A percentile compares a stretch with the other conserved stretches of the same genome.
Evolutionary conservation across 2,113 vertebrate species (phyloP).

Genomic region (Plectropomus leopardus): DNA sequence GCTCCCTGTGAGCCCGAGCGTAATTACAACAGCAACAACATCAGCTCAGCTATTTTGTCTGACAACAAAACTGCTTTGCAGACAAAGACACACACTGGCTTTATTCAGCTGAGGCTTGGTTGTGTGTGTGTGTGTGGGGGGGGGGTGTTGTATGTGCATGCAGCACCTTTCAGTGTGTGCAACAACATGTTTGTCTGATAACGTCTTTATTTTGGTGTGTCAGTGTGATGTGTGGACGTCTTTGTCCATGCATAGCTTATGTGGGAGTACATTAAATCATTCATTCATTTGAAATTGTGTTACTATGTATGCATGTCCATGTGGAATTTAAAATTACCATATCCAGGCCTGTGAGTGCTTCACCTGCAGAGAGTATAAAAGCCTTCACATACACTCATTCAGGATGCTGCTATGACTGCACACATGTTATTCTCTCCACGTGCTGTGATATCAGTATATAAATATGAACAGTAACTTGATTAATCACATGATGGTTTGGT

Average conservation of each 20-base stretch:
- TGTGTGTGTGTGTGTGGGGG: too few species aligned
- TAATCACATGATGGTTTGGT: not conserved
- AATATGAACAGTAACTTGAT: not conserved
- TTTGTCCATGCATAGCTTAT: not conserved
- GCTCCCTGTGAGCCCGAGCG: constrained; percentile 65
- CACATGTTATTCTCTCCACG: not conserved
- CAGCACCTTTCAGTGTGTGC: too few species aligned
- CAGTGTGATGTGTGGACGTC: not conserved
- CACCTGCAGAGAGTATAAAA: not conserved
- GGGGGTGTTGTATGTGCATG: not conserved
- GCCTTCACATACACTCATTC: not conserved
- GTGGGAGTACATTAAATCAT: not conserved
- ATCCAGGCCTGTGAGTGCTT: not conserved
- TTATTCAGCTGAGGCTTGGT: constrained; percentile 25
- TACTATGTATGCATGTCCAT: not conserved
- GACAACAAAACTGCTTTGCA: constrained; percentile 69
- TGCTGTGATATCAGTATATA: not conserved
- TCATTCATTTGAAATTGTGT: not conserved
- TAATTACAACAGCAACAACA: constrained; percentile 73
- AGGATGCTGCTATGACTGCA: not conserved
- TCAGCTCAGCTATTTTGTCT: constrained; percentile 67
- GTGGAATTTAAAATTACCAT: not conserved
- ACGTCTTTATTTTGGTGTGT: not conserved
- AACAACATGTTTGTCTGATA: not conserved
- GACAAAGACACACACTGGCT: constrained; percentile 47